phyloP scores from a whole-genome alignment of 2,113 vertebrate species.

The Phrynocephalus versicolor region DNA sequence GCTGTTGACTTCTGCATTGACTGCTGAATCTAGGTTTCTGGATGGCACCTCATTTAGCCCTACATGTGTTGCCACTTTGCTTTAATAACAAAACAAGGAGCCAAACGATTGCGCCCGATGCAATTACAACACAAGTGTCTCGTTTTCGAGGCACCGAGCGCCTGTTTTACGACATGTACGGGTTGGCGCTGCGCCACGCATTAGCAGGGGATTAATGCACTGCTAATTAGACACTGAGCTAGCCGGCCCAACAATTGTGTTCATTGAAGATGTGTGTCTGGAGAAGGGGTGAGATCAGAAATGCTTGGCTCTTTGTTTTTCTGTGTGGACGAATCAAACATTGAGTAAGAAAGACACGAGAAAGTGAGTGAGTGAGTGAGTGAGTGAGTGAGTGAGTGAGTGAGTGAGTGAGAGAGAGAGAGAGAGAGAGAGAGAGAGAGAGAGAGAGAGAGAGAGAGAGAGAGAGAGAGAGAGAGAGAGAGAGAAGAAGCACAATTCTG shows the following conservation, averaged over 20 bases:
- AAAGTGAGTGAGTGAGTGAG: too few relatives aligned
- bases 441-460: too few relatives aligned
- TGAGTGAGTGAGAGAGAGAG: too few relatives aligned
- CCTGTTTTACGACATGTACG: constrained; percentile 12
- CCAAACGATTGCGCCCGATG: background rate
- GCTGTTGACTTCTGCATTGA: constrained; percentile 18
- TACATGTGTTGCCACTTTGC: constrained; percentile 25
- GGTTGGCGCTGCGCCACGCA: constrained; percentile 13
- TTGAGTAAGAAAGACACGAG: too few relatives aligned
- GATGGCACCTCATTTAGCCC: constrained; percentile 1
- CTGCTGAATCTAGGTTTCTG: constrained; percentile 5
- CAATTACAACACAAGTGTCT: constrained; percentile 23
- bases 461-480: too few relatives aligned
- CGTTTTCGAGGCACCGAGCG: constrained; percentile 15
- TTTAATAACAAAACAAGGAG: constrained; percentile 31
- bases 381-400: too few relatives aligned
- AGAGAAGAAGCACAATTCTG: too few relatives aligned
- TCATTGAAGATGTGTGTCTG: constrained; percentile 5
- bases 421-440: too few relatives aligned
- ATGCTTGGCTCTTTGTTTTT: too few relatives aligned
- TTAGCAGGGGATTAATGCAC: constrained; percentile 25
- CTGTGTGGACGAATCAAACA: too few relatives aligned
- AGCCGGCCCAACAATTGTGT: constrained; percentile 12
- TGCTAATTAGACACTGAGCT: constrained; percentile 32
- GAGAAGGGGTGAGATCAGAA: constrained; percentile 27